A percentile compares a stretch with the other conserved stretches of the same genome.
phyloP scores from a whole-genome alignment of 2,113 vertebrate genomes.

The Mesocricetus auratus region DNA sequence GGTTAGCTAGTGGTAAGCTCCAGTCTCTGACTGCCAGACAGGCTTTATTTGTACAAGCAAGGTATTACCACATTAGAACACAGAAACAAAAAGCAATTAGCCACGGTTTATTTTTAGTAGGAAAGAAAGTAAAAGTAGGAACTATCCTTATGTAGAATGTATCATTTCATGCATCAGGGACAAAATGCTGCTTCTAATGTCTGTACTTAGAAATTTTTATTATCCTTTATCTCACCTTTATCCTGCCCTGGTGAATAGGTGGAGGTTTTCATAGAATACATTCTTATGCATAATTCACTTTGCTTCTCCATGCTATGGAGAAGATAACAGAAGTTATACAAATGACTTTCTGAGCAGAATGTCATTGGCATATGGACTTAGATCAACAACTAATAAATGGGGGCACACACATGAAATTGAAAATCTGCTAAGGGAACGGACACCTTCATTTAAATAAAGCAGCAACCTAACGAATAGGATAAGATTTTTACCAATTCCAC shows the following conservation, averaged over 20 bases:
- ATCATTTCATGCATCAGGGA: too few species aligned
- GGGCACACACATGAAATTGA: background rate
- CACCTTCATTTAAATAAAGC: background rate
- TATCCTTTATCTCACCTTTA: background rate
- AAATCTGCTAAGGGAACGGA: background rate
- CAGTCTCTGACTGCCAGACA: too few species aligned
- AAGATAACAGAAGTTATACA: background rate
- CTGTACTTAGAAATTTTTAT: background rate
- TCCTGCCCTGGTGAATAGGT: rapidly evolving
- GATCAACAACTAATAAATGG: background rate
- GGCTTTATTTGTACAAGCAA: too few species aligned
- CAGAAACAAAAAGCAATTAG: background rate
- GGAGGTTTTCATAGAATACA: too few species aligned
- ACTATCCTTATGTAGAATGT: background rate
- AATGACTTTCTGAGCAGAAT: background rate
- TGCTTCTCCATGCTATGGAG: background rate
- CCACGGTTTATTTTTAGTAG: background rate
- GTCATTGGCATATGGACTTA: background rate
- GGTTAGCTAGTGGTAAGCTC: too few species aligned
- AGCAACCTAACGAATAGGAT: background rate
- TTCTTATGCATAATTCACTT: background rate
- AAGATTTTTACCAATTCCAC: background rate
- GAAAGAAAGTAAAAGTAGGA: background rate
- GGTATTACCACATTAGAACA: too few species aligned
- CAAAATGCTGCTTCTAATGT: background rate